These are phyloP conservation scores for Centropus bengalensis DNA, from an alignment of 2,113 vertebrate species.

Conservation along the genomic window DNA sequence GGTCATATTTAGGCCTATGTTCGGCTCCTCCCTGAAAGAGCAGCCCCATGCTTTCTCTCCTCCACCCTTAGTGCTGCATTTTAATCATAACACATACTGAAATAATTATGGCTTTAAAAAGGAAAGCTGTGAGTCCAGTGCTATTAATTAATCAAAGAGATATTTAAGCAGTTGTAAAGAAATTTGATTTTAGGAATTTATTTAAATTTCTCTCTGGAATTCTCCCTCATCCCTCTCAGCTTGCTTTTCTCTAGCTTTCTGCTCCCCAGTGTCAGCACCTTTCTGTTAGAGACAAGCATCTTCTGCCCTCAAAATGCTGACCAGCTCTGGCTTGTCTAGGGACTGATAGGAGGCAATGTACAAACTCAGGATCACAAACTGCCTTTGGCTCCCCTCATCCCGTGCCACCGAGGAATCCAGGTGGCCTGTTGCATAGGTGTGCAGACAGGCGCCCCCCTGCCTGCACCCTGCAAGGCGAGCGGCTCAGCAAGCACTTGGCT, in stretches of 20 bases:
- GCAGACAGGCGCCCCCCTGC: background rate
- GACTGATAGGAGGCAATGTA: background rate
- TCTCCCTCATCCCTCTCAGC: background rate
- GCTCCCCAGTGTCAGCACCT: background rate
- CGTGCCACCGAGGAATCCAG: background rate
- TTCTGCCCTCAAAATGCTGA: background rate
- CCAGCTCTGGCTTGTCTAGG: background rate
- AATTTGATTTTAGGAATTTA: slow-evolving; percentile 40
- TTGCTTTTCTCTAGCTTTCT: background rate
- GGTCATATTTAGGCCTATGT: slow-evolving; percentile 12
- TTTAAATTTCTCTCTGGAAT: slow-evolving; percentile 17
- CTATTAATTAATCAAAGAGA: slow-evolving; percentile 36
- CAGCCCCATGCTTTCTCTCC: slow-evolving; percentile 38
- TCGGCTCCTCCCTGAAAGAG: slow-evolving; percentile 58
- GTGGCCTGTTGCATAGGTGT: background rate
- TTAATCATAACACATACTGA: slow-evolving; percentile 37
- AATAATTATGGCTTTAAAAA: slow-evolving; percentile 41
- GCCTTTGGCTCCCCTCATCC: background rate
- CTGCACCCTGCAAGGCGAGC: background rate
- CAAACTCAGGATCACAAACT: background rate
- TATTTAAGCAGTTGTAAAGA: background rate
- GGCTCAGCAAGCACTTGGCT: background rate
- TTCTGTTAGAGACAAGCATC: background rate
- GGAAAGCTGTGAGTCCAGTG: background rate
- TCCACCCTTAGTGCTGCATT: slow-evolving; percentile 50